Percentiles rank a stretch among this genome's conserved stretches.
These are phyloP conservation scores for Amblyraja radiata DNA, from an alignment of 2,797 vertebrate genomes.

Conservation along the genomic window DNA sequence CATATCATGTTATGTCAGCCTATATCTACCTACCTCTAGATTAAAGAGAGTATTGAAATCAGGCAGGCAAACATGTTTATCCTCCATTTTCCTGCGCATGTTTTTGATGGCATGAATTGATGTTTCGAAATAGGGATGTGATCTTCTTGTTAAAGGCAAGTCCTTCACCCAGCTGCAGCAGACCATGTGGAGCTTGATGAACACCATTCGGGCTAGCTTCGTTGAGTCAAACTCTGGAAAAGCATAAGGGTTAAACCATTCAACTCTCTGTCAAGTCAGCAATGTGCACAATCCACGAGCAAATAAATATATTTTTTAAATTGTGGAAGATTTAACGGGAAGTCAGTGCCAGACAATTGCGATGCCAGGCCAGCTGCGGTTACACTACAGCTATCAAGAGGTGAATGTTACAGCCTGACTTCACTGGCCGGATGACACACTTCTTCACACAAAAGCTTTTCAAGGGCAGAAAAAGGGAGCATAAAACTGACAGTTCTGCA, in stretches of 20 bases:
- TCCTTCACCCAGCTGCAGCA: conserved; percentile 90
- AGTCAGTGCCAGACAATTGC: too few species aligned
- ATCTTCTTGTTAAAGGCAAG: conserved; percentile 75
- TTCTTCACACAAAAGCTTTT: not conserved
- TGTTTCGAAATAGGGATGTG: conserved; percentile 87
- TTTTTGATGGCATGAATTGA: conserved; percentile 99
- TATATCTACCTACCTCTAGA: conserved; percentile 69
- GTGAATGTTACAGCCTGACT: too few species aligned
- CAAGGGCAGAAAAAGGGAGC: not conserved
- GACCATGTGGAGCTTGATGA: conserved; percentile 80
- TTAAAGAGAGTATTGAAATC: conserved; percentile 97
- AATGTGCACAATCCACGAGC: not conserved
- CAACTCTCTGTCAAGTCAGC: not conserved
- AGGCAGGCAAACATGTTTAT: conserved; percentile 93
- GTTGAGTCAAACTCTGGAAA: conserved; percentile 79
- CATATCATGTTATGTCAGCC: too few species aligned
- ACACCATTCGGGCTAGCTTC: conserved; percentile 79
- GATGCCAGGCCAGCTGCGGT: too few species aligned
- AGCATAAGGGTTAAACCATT: conserved; percentile 40
- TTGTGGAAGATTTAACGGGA: too few species aligned
- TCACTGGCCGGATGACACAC: too few species aligned
- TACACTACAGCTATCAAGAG: too few species aligned
- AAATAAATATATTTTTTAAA: not conserved
- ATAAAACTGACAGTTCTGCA: not conserved
- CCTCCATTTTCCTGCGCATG: conserved; percentile 98